phyloP scores from a whole-genome alignment of 2,888 invertebrate species.

The Petrolisthes manimaculis region DNA sequence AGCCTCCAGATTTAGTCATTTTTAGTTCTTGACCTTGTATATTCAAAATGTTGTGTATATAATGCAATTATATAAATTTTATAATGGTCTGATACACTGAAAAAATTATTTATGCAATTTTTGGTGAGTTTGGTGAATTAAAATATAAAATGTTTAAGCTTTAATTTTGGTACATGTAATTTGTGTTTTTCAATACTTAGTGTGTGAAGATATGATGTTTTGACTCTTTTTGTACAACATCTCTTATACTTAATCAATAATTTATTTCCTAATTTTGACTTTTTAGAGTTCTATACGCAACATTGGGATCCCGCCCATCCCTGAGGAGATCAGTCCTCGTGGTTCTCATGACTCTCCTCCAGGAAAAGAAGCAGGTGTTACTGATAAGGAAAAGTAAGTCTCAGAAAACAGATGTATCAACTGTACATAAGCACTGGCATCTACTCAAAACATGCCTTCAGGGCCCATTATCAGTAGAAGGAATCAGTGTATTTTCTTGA shows the following conservation, averaged over 20 bases:
- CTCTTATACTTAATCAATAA: too few relatives aligned
- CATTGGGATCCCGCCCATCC: conserved; percentile 47
- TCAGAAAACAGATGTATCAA: not conserved
- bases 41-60: not conserved
- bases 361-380: not conserved
- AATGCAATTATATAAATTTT: not conserved
- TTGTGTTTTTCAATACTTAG: too few relatives aligned
- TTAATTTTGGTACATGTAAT: too few relatives aligned
- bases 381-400: conserved; percentile 52
- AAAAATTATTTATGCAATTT: not conserved
- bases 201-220: too few relatives aligned
- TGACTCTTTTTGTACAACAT: too few relatives aligned
- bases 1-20: too few relatives aligned
- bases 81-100: not conserved
- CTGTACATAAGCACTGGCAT: too few relatives aligned
- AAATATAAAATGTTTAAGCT: too few relatives aligned
- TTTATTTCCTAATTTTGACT: not conserved
- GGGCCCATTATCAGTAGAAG: too few relatives aligned
- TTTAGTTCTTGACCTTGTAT: not conserved
- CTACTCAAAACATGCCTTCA: too few relatives aligned
- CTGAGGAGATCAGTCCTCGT: conserved; percentile 54
- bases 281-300: conserved; percentile 44
- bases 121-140: not conserved
- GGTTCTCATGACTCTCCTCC: conserved; percentile 9
- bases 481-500: too few relatives aligned